Conservation (phyloP, 2,113 vertebrate genomes). For the Harpagus bidentatus region DNA sequence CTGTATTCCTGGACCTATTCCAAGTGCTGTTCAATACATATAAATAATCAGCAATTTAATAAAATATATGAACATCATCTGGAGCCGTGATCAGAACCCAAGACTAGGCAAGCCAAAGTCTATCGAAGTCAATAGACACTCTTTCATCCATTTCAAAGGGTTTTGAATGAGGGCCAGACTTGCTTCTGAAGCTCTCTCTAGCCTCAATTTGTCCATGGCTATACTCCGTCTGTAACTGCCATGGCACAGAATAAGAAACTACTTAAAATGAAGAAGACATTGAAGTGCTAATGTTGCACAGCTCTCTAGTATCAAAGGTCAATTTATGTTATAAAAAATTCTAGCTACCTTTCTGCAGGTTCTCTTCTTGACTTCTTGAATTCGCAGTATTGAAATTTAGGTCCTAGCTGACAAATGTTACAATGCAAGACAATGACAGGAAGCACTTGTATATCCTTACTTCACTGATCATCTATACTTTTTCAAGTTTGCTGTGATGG, state of each 20-base stretch:
- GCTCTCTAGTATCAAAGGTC: neutral
- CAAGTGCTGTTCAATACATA: neutral
- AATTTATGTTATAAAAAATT: constrained; percentile 6
- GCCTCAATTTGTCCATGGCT: neutral
- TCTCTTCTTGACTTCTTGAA: neutral
- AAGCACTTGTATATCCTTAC: neutral
- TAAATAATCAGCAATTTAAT: neutral
- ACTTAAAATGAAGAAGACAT: neutral
- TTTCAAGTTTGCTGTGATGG: neutral
- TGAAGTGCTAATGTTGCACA: neutral
- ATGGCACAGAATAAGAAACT: neutral
- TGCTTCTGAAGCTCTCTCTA: neutral
- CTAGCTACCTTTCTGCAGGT: neutral
- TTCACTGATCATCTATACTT: neutral
- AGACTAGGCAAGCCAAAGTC: neutral
- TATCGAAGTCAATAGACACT: neutral
- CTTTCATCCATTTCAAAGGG: neutral
- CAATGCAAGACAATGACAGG: neutral
- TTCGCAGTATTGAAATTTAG: neutral
- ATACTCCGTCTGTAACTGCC: neutral
- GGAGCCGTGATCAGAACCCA: neutral
- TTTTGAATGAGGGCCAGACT: neutral
- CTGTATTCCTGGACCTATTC: neutral
- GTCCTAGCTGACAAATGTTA: neutral
- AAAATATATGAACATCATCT: neutral